Base-by-base conservation (phyloP, 2,888 invertebrate species). In the Arrhopalites spinosus region DNA sequence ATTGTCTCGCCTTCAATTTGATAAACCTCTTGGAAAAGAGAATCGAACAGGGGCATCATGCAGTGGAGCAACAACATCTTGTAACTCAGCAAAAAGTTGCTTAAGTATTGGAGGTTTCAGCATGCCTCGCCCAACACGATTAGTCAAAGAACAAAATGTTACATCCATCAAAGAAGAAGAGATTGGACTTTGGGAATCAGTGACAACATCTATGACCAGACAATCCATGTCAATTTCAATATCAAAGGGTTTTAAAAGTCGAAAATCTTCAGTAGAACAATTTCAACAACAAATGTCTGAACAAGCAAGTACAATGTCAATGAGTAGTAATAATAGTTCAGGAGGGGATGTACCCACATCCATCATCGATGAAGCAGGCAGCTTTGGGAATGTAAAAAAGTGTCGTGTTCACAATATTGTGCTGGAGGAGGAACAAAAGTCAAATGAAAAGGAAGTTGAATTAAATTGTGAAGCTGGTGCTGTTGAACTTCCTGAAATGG, bases 1-100 rank as follows among this genome's bases (percentile, higher is more conserved):
- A 20, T 83, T 86, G 79, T 85, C 86, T 1, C 84, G 84, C 67
- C 84, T 86, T 27, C 85, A 84, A 78, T 86, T 86, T 75, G 83
- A 79, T 15, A 79, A 76, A 71, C 79, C 78, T 74, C 73, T 75
- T 43, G 81, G 80, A 17, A 80, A 81, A 70, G 80, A 81, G 61
- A 80, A 81, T 70, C 77, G 80, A 15, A 78, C 78, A 25, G 76
- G 76, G 70, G 75, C 78, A 13, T 63, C 77, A 30, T 72, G 75
- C 5, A 61, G 50, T 27, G 61, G 63, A 8, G 47, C 30, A 5
- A 50, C 53, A n/a, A 23, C 45, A 59, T 61, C 72, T 43, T 75
- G 70, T 50, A 47, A 68, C 56, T 8, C 73, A 53, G 50, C 25
- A 45, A 50, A 45, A 27, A 63, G 23, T 30, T 47, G 66, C n/a